Conservation (phyloP, 2,797 vertebrate genomes). For the Sitta carolinensis region DNA sequence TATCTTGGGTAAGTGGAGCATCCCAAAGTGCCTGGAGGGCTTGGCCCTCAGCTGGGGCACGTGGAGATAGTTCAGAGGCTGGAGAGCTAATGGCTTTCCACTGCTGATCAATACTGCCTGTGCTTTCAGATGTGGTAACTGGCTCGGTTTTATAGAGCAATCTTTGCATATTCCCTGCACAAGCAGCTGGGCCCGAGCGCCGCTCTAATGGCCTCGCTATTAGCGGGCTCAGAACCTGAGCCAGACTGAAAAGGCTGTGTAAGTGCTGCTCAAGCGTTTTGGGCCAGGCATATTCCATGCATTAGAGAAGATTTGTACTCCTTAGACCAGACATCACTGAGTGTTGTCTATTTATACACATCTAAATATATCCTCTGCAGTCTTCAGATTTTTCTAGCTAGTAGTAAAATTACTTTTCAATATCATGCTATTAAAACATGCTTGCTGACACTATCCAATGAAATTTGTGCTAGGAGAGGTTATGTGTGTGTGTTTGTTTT, state of each 20-base stretch:
- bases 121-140: conserved; percentile 38
- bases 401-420: conserved; percentile 53
- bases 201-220: conserved; percentile 46
- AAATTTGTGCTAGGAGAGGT: not conserved
- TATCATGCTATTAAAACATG: not conserved
- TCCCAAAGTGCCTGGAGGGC: not conserved
- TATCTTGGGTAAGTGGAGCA: not conserved
- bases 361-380: conserved; percentile 41
- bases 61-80: not conserved
- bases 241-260: conserved; percentile 6
- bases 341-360: conserved; percentile 31
- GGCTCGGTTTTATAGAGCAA: conserved; percentile 24
- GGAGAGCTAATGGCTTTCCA: conserved; percentile 41
- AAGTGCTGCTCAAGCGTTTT: conserved; percentile 29
- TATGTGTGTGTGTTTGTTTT: not conserved
- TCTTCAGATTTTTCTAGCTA: conserved; percentile 40
- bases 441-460: not conserved
- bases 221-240: conserved; percentile 15
- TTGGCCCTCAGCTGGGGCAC: not conserved
- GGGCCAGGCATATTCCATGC: conserved; percentile 8
- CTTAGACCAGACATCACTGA: conserved; percentile 38
- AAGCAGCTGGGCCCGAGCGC: not conserved
- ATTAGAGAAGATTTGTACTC: conserved; percentile 43
- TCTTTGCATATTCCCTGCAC: conserved; percentile 43
- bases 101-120: conserved; percentile 1